phyloP scores from a whole-genome alignment of 1,140 invertebrate genomes.

The Euwallacea similis region DNA sequence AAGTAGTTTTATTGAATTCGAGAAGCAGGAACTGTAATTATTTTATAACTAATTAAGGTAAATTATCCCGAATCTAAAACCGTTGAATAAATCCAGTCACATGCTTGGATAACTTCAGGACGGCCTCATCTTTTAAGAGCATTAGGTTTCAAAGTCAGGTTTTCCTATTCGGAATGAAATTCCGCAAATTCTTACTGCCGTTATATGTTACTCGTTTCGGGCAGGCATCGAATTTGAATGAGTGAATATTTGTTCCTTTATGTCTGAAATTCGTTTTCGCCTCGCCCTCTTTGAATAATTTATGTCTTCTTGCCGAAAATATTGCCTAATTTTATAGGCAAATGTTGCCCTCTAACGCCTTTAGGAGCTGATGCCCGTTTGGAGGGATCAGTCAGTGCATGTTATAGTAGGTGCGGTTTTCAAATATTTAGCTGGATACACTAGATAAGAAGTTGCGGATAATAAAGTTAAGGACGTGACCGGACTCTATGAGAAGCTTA shows the following conservation, averaged over 20 bases:
- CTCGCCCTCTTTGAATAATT: slow-evolving; percentile 8
- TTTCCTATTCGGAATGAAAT: not conserved
- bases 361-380: no score
- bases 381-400: no score
- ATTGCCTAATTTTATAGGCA: not conserved
- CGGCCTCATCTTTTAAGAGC: not conserved
- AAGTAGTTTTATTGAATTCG: no score
- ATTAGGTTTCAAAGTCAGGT: slow-evolving; percentile 12
- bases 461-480: no score
- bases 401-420: no score
- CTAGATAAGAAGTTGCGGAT: no score
- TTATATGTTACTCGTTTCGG: not conserved
- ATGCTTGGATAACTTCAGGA: not conserved
- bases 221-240: slow-evolving; percentile 6
- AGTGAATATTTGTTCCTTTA: slow-evolving; percentile 4
- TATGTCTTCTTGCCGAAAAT: slow-evolving; percentile 2
- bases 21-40: no score
- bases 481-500: no score
- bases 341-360: not conserved
- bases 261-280: slow-evolving; percentile 5
- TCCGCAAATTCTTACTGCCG: not conserved
- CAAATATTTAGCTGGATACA: no score
- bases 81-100: not conserved
- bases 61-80: not conserved
- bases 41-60: not conserved